Conservation (phyloP, 2,797 vertebrate genomes). For the Meriones psammophilus region DNA sequence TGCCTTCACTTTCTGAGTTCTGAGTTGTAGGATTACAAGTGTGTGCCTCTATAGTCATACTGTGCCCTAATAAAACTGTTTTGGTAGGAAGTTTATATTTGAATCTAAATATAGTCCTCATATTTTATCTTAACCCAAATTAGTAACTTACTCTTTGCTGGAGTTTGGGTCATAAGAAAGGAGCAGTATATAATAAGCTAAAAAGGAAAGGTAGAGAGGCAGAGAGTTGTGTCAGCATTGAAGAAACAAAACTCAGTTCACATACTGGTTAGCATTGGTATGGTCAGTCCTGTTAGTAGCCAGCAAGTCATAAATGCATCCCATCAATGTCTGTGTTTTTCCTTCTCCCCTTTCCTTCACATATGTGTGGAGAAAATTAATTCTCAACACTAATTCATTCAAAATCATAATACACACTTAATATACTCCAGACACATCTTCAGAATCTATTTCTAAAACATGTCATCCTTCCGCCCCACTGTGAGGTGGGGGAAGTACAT, state of each 20-base stretch:
- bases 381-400: neutral
- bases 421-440: neutral
- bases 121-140: neutral
- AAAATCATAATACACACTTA: neutral
- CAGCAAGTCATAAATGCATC: neutral
- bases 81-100: slow-evolving; percentile 40
- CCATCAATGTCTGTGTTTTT: neutral
- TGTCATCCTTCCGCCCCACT: neutral
- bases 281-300: neutral
- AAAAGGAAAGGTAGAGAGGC: neutral
- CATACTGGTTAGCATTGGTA: neutral
- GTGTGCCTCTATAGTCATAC: neutral
- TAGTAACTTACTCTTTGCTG: neutral
- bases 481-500: neutral
- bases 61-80: neutral
- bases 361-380: neutral
- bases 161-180: slow-evolving; percentile 32
- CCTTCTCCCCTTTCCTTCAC: neutral
- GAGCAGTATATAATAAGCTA: neutral
- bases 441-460: slow-evolving; percentile 34
- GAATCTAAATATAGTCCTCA: neutral
- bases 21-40: neutral
- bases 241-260: neutral
- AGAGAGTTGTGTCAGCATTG: neutral
- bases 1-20: neutral